Percentiles rank a stretch among this genome's conserved stretches.
Conservation (phyloP, 2,797 vertebrate genomes). For the Pseudomugil tenellus region DNA sequence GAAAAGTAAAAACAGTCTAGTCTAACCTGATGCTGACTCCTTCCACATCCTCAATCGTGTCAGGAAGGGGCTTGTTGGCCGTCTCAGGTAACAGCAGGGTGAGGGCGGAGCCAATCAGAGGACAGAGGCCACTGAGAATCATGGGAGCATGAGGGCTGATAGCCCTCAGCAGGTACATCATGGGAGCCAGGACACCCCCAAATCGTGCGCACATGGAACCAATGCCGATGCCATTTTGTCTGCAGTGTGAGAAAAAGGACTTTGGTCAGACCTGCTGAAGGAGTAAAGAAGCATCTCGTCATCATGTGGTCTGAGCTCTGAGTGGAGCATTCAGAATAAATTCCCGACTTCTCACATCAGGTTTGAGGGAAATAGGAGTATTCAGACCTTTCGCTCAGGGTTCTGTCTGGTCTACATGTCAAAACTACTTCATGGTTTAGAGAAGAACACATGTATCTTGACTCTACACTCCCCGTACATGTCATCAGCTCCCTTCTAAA, state of each 20-base stretch:
- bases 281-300: too few relatives aligned
- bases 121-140: slow-evolving; percentile 76
- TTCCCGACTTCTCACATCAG: too few relatives aligned
- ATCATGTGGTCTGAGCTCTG: too few relatives aligned
- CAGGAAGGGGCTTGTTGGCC: slow-evolving; percentile 69
- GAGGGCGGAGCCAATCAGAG: slow-evolving; percentile 72
- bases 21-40: slow-evolving; percentile 43
- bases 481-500: too few relatives aligned
- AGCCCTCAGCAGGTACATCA: slow-evolving; percentile 67
- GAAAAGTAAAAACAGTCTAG: neutral
- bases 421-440: too few relatives aligned
- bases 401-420: too few relatives aligned
- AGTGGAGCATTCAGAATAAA: too few relatives aligned
- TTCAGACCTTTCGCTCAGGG: too few relatives aligned
- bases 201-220: slow-evolving; percentile 77
- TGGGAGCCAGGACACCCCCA: slow-evolving; percentile 75
- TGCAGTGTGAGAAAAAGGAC: slow-evolving; percentile 23
- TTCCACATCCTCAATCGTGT: slow-evolving; percentile 75
- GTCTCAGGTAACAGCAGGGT: slow-evolving; percentile 78
- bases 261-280: neutral
- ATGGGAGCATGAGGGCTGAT: slow-evolving; percentile 71
- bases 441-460: too few relatives aligned
- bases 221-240: slow-evolving; percentile 79
- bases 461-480: too few relatives aligned
- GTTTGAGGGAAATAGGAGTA: too few relatives aligned